These are phyloP conservation scores for Alouatta palliata DNA, from an alignment of 2,113 vertebrate species.

Conservation along the genomic window DNA sequence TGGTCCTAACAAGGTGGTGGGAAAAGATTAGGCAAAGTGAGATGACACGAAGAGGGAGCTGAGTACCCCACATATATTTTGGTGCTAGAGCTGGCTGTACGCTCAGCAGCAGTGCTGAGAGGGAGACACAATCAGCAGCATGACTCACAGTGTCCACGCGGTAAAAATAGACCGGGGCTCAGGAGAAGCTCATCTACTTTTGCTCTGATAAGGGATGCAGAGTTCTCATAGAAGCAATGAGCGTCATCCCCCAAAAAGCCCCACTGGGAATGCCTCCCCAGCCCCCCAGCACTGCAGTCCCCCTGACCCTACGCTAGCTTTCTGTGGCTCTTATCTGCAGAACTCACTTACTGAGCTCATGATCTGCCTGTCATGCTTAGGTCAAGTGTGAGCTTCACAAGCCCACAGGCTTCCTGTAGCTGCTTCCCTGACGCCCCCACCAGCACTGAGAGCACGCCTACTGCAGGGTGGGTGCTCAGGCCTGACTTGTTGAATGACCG, in stretches of 20 bases:
- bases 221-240: conserved; percentile 11
- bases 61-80: neutral
- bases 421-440: neutral
- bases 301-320: neutral
- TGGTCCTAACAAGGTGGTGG: neutral
- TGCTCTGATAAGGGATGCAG: neutral
- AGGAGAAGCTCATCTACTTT: conserved; percentile 22
- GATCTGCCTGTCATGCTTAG: neutral
- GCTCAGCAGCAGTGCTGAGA: conserved; percentile 31
- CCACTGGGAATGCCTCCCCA: neutral
- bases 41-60: neutral
- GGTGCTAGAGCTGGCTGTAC: neutral
- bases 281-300: neutral
- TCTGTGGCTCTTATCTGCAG: neutral
- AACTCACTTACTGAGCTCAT: neutral
- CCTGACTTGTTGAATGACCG: neutral
- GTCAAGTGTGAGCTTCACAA: neutral
- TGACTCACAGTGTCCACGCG: conserved; percentile 61
- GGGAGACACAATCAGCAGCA: conserved; percentile 30
- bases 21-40: neutral
- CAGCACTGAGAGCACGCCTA: neutral
- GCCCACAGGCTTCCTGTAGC: neutral
- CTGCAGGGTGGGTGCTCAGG: neutral
- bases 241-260: neutral
- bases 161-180: conserved; percentile 67